Conservation (phyloP, 2,797 vertebrate species). For the Enoplosus armatus region DNA sequence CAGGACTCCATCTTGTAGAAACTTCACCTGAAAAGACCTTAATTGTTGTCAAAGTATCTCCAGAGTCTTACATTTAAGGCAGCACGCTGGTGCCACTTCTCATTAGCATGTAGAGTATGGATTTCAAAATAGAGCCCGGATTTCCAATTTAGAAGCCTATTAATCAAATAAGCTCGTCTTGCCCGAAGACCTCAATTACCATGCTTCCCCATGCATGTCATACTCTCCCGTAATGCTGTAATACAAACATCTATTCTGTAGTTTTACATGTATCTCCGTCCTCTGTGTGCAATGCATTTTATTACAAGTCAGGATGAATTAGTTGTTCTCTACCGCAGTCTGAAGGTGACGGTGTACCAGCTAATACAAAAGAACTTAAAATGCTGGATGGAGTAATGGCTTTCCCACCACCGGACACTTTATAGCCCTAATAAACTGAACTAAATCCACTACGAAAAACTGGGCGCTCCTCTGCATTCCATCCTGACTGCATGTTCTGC, state of each 20-base stretch:
- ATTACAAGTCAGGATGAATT: conserved; percentile 29
- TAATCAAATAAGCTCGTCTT: conserved; percentile 42
- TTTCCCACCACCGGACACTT: conserved; percentile 82
- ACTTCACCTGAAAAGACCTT: not conserved
- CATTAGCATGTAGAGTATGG: conserved; percentile 3
- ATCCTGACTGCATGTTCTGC: conserved; percentile 82
- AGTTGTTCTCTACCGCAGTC: conserved; percentile 11
- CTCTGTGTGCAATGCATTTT: conserved; percentile 11
- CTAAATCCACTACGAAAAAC: conserved; percentile 79
- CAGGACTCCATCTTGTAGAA: not conserved
- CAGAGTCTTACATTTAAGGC: not conserved
- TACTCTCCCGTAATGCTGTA: conserved; percentile 18
- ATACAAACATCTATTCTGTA: conserved; percentile 27
- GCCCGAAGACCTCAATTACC: conserved; percentile 43
- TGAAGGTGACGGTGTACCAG: conserved; percentile 46
- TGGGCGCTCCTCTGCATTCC: conserved; percentile 76
- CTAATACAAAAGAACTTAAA: conserved; percentile 49
- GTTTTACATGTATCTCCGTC: not conserved
- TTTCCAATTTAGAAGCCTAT: conserved; percentile 41
- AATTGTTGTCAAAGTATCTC: not conserved
- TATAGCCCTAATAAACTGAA: conserved; percentile 79
- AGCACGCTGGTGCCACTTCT: not conserved
- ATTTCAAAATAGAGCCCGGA: conserved; percentile 9
- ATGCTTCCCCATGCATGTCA: conserved; percentile 36
- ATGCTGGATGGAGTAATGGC: conserved; percentile 65